Conservation (phyloP, 2,888 invertebrate genomes). For the Notocelia uddmanniana region DNA sequence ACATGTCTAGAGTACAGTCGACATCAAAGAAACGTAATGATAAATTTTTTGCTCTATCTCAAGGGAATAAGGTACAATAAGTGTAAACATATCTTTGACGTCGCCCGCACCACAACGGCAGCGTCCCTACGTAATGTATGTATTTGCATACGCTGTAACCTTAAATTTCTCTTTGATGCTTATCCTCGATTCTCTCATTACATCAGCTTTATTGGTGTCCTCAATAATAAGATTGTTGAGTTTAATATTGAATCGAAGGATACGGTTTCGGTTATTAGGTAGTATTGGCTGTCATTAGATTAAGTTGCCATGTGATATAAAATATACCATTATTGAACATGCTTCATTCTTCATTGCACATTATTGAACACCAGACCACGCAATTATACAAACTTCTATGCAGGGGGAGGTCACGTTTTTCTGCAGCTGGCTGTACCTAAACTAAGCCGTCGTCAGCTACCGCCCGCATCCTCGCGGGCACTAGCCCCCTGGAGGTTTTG, state of each 20-base stretch:
- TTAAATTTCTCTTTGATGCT: conserved; percentile 44
- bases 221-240: conserved; percentile 28
- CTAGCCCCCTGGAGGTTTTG: too few species aligned
- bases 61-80: too few species aligned
- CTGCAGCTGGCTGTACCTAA: too few species aligned
- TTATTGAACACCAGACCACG: too few species aligned
- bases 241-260: conserved; percentile 11
- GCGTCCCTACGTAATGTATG: conserved; percentile 40
- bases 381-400: too few species aligned
- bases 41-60: too few species aligned
- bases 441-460: too few species aligned
- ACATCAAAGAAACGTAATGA: too few species aligned
- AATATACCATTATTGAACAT: not conserved
- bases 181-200: conserved; percentile 39
- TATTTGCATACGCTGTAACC: conserved; percentile 42
- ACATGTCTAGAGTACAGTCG: conserved; percentile 55
- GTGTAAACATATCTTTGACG: too few species aligned
- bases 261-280: not conserved
- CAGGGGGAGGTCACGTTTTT: too few species aligned
- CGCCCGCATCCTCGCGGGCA: too few species aligned
- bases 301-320: not conserved
- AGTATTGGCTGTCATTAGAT: not conserved
- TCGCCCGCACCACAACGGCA: conserved; percentile 37
- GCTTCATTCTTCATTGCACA: too few species aligned
- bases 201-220: conserved; percentile 31